Percentiles rank a stretch among this genome's conserved stretches.
phyloP scores from a whole-genome alignment of 2,113 vertebrate genomes.

The Clarias batrachus region DNA sequence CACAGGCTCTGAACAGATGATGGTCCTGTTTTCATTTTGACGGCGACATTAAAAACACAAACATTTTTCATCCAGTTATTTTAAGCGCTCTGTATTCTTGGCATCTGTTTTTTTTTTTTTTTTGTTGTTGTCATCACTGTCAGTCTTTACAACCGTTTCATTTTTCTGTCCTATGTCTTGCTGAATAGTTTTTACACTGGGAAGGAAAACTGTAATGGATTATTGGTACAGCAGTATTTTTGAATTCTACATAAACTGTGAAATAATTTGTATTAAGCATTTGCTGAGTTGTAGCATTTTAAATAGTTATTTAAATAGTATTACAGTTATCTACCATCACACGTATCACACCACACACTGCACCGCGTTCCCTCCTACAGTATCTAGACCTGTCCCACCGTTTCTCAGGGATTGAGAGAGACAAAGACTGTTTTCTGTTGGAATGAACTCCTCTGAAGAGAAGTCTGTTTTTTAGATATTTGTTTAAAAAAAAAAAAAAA shows the following conservation, averaged over 20 bases:
- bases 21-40: background rate
- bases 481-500: too few relatives aligned
- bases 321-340: background rate
- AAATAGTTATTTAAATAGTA: background rate
- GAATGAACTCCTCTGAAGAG: too few relatives aligned
- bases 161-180: background rate
- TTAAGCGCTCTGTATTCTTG: background rate
- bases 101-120: background rate
- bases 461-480: too few relatives aligned
- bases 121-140: background rate
- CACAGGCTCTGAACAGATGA: conserved; percentile 6
- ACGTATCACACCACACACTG: too few relatives aligned
- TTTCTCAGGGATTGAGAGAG: too few relatives aligned
- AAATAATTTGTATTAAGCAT: background rate
- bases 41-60: background rate
- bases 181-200: background rate
- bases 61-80: background rate
- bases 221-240: background rate
- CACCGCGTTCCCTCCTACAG: too few relatives aligned
- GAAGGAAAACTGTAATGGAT: background rate
- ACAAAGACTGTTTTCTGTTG: too few relatives aligned
- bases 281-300: background rate
- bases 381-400: too few relatives aligned
- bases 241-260: background rate
- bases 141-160: background rate